Evolutionary conservation across 2,113 vertebrate species (phyloP), one percentile per base, ranked within the genome.

Genomic region (Bucco capensis): DNA sequence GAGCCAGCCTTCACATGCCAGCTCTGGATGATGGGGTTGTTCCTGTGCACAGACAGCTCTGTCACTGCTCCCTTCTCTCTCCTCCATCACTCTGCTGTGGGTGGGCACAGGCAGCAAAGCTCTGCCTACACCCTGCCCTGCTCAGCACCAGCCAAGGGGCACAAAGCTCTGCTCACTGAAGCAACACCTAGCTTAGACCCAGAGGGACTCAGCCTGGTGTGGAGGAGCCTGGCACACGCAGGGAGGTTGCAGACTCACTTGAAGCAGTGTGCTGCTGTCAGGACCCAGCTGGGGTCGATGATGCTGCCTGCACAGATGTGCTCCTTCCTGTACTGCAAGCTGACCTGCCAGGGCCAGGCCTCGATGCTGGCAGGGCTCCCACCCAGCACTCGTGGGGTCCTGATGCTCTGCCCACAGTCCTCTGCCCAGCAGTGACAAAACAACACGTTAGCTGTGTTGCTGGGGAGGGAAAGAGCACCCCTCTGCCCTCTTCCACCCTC

Each of bases 341-440:
- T 99, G 80, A 98, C 98, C 96, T 99, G 99, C 99, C 99, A 99
- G 0, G 99, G 98, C 98, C 98, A 99, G 5, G 97, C 64, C 42
- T 98, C 95, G 72, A 98, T 98, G 17, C 85, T 6, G 1, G 98
- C 97, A 7, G 95, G 85, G 5, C 83, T 72, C 9, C 98, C 98
- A 0, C 98, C 99, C 47, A 99, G 97, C 44, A 99, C 98, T 2
- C 98, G 98, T 14, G 97, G 88, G 0, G 79, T 54, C 69, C 95
- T 57, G 7, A 9, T 7, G 38, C 56, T 91, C 16, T 91, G 9
- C 38, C 99, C 99, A 24, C 99, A 99, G 83, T 80, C 98, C 98
- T 93, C 11, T 31, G 28, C 31, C 57, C 1, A 10, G 8, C 42
- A 14, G 54, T 2, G 2, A 47, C 50, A 85, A 27, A 56, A 61